Percentiles rank a stretch among this genome's conserved stretches.
These are phyloP conservation scores for Drosophila jambulina DNA, from an alignment of 1,140 invertebrate genomes.

Conservation along the genomic window DNA sequence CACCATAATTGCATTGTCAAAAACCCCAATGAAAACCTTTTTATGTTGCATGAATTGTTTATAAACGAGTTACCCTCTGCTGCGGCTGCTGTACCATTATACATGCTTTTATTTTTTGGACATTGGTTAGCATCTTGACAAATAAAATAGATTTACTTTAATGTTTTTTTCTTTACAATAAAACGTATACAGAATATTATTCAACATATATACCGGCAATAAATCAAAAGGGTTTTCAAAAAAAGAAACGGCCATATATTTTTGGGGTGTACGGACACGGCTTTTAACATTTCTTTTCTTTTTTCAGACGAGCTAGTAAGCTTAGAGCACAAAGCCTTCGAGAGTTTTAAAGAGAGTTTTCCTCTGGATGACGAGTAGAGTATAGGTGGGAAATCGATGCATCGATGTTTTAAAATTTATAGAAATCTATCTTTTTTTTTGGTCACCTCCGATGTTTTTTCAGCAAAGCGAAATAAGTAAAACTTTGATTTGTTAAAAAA, in stretches of 20 bases:
- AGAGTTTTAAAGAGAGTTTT: too few relatives aligned
- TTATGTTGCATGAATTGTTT: conserved; percentile 14
- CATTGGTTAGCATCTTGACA: conserved; percentile 29
- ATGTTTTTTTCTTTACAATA: conserved; percentile 33
- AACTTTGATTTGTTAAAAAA: too few relatives aligned
- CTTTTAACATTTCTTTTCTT: neutral
- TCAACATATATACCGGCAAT: conserved; percentile 54
- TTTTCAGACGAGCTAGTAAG: neutral
- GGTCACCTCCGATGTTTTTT: too few relatives aligned
- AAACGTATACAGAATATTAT: conserved; percentile 37
- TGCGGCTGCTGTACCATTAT: conserved; percentile 34
- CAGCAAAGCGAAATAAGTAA: too few relatives aligned
- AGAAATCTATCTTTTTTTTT: too few relatives aligned
- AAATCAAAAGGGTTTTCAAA: conserved; percentile 76
- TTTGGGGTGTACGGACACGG: neutral
- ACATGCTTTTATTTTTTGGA: conserved; percentile 13
- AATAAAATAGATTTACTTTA: conserved; percentile 35
- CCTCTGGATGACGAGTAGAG: too few relatives aligned
- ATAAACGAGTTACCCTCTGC: conserved; percentile 43
- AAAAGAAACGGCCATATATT: conserved; percentile 2
- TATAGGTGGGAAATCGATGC: too few relatives aligned
- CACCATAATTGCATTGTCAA: conserved; percentile 21
- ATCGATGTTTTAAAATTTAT: too few relatives aligned
- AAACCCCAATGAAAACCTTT: conserved; percentile 58
- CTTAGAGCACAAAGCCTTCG: neutral